These are phyloP conservation scores for Neogobius melanostomus DNA, from an alignment of 2,113 vertebrate genomes.

Conservation along the genomic window DNA sequence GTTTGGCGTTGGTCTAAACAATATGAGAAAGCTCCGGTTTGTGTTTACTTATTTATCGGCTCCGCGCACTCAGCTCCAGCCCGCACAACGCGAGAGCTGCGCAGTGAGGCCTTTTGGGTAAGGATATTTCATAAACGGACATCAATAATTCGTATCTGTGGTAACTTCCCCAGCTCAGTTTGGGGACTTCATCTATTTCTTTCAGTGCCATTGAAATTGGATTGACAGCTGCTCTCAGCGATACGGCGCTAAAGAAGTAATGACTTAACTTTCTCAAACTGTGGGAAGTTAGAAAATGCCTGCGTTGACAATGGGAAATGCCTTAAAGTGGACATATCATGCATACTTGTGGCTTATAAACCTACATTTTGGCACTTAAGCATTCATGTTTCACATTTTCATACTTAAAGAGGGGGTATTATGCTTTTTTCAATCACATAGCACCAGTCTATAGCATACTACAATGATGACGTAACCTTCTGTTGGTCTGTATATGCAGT, in stretches of 20 bases:
- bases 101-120: constrained; percentile 56
- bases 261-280: constrained; percentile 4
- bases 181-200: constrained; percentile 11
- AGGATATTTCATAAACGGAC: constrained; percentile 54
- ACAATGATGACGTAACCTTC: no score
- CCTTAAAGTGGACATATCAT: no score
- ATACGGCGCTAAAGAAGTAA: constrained; percentile 5
- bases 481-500: no score
- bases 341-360: no score
- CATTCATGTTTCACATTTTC: no score
- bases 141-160: constrained; percentile 39
- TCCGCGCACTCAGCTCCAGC: constrained; percentile 66
- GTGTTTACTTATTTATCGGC: constrained; percentile 73
- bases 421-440: no score
- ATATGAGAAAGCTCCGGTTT: constrained; percentile 48
- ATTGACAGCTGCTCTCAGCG: constrained; percentile 33
- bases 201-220: constrained; percentile 16
- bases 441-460: no score
- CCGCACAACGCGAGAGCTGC: constrained; percentile 56
- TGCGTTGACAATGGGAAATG: neutral
- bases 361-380: no score
- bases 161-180: constrained; percentile 33
- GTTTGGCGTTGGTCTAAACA: constrained; percentile 54
- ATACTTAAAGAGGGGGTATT: no score
- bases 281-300: neutral